Percentiles rank a stretch among this genome's conserved stretches.
These are phyloP conservation scores for Peromyscus nudipes DNA, from an alignment of 2,797 vertebrate genomes.

Conservation along the genomic window DNA sequence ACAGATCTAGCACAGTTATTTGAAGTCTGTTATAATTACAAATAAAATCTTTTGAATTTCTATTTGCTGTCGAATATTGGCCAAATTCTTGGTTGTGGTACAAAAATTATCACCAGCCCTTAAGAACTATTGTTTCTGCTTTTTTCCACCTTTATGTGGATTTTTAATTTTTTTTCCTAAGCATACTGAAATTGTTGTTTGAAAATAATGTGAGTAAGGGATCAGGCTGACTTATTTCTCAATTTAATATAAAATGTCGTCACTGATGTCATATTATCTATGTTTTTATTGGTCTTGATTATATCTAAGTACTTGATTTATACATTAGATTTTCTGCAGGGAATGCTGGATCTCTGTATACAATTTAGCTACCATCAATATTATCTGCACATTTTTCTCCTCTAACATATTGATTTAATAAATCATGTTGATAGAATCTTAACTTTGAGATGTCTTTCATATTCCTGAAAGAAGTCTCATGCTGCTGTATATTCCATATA, in stretches of 20 bases:
- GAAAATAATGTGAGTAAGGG: not conserved
- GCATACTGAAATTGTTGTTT: not conserved
- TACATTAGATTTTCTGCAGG: slow-evolving; percentile 10
- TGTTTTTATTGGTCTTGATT: not conserved
- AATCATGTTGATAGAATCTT: slow-evolving; percentile 42
- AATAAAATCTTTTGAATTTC: not conserved
- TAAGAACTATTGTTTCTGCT: not conserved
- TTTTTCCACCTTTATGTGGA: not conserved
- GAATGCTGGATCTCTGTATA: not conserved
- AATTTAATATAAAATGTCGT: not conserved
- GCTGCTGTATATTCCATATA: not conserved
- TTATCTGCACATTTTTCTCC: not conserved
- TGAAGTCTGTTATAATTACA: not conserved
- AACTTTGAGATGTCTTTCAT: not conserved
- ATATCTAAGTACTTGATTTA: slow-evolving; percentile 6
- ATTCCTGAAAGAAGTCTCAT: not conserved
- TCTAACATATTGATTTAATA: slow-evolving; percentile 26
- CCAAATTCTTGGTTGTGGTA: not conserved
- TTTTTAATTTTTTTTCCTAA: not conserved
- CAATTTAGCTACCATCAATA: not conserved
- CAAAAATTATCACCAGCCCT: not conserved
- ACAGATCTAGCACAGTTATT: not conserved
- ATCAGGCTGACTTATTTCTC: not conserved
- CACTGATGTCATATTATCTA: not conserved
- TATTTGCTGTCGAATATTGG: not conserved